Evolutionary conservation across 2,888 invertebrate genomes (phyloP).

Genomic region (Phaonia tiefii): DNA sequence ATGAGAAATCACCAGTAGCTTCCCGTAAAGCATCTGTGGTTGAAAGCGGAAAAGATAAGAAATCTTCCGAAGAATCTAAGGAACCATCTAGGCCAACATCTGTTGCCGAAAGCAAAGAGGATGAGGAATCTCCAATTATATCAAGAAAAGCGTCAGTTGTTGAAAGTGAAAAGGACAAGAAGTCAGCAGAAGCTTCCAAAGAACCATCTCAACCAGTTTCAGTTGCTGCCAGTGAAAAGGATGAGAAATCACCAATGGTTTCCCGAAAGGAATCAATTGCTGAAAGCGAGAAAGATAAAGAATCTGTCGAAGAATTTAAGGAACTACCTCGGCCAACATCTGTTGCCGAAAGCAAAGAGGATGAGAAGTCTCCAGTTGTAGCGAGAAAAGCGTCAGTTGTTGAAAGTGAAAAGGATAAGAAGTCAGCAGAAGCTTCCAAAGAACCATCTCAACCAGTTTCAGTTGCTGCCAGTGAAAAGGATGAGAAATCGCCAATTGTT

Average conservation of each 20-base stretch:
- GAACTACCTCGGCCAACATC: slow-evolving; percentile 42
- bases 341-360: slow-evolving; percentile 38
- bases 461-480: slow-evolving; percentile 25
- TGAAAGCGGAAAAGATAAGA: slow-evolving; percentile 50
- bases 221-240: slow-evolving; percentile 7
- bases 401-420: slow-evolving; percentile 45
- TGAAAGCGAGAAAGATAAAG: slow-evolving; percentile 46
- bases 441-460: slow-evolving; percentile 37
- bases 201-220: not conserved
- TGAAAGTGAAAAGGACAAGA: not conserved
- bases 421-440: slow-evolving; percentile 37
- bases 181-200: not conserved
- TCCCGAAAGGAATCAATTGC: slow-evolving; percentile 53
- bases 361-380: not conserved
- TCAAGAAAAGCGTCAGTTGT: slow-evolving; percentile 41
- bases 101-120: slow-evolving; percentile 53
- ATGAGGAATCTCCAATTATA: slow-evolving; percentile 49
- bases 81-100: slow-evolving; percentile 43
- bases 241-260: slow-evolving; percentile 28
- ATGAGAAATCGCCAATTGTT: slow-evolving; percentile 18
- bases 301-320: slow-evolving; percentile 42
- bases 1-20: slow-evolving; percentile 41
- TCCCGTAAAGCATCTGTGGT: slow-evolving; percentile 50
- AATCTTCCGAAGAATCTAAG: slow-evolving; percentile 42
- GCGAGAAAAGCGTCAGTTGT: slow-evolving; percentile 65